Percentiles rank a stretch among this genome's conserved stretches.
Conservation (phyloP, 2,113 vertebrate species). For the Coracopsis vasa region DNA sequence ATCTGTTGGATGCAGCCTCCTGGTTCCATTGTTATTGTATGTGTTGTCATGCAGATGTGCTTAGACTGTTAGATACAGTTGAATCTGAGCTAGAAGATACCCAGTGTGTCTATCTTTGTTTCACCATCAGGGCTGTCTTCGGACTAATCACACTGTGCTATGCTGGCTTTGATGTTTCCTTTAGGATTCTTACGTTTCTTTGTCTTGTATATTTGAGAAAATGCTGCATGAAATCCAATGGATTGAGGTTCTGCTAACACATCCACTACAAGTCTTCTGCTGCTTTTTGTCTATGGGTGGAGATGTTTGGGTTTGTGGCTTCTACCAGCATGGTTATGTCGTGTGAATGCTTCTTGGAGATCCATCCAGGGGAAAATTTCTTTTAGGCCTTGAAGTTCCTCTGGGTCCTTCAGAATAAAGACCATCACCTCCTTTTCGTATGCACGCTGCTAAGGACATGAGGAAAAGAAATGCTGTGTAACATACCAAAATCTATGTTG, state of each 20-base stretch:
- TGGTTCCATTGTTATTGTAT: accelerated
- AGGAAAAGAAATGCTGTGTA: neutral
- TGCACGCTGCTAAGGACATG: neutral
- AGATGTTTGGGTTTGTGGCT: neutral
- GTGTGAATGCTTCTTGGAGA: neutral
- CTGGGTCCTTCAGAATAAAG: neutral
- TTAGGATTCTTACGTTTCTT: neutral
- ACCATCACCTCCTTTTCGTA: neutral
- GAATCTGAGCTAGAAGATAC: neutral
- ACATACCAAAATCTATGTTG: neutral
- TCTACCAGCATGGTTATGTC: neutral
- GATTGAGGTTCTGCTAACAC: neutral
- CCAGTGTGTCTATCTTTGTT: neutral
- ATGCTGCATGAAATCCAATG: neutral
- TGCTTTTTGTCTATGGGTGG: neutral
- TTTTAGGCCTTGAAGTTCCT: neutral
- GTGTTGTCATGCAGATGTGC: neutral
- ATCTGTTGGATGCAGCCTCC: accelerated
- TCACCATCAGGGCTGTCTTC: neutral
- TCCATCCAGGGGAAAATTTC: neutral
- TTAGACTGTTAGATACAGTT: neutral
- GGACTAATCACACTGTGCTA: neutral
- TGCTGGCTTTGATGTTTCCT: neutral
- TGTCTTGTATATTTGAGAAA: neutral
- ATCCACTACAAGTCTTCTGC: neutral